phyloP scores from a whole-genome alignment of 2,797 vertebrate species.

The Rhinatrema bivittatum region DNA sequence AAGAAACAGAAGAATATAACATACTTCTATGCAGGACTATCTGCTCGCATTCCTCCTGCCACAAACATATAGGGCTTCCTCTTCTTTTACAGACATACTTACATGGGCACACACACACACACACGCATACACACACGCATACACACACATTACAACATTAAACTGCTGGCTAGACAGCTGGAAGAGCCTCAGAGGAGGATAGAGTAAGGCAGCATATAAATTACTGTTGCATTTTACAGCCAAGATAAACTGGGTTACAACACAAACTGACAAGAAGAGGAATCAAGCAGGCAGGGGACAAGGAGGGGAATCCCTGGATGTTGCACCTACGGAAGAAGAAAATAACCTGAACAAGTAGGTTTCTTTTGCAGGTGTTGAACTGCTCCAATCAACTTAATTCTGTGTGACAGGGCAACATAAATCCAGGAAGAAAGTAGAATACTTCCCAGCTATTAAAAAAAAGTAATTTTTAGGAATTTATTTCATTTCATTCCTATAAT shows the following conservation, averaged over 20 bases:
- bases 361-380: slow-evolving; percentile 12
- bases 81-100: no score
- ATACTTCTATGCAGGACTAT: slow-evolving; percentile 4
- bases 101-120: no score
- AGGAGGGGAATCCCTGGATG: slow-evolving; percentile 23
- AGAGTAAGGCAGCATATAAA: slow-evolving; percentile 51
- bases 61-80: no score
- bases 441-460: no score
- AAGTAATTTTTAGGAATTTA: no score
- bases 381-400: slow-evolving; percentile 30
- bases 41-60: slow-evolving; percentile 21
- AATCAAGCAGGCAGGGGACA: slow-evolving; percentile 20
- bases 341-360: slow-evolving; percentile 22
- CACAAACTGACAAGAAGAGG: slow-evolving; percentile 36
- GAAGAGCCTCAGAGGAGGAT: slow-evolving; percentile 48
- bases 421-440: slow-evolving; percentile 23
- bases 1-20: slow-evolving; percentile 24
- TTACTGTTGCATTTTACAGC: slow-evolving; percentile 55
- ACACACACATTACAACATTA: slow-evolving; percentile 42
- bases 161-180: slow-evolving; percentile 60
- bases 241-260: slow-evolving; percentile 61
- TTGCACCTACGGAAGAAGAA: neutral
- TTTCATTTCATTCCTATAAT: slow-evolving; percentile 6
- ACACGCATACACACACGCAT: no score
- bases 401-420: slow-evolving; percentile 26